Percentiles rank a stretch among this genome's conserved stretches.
phyloP scores from a whole-genome alignment of 2,888 invertebrate species.

The Colostygia pectinataria region DNA sequence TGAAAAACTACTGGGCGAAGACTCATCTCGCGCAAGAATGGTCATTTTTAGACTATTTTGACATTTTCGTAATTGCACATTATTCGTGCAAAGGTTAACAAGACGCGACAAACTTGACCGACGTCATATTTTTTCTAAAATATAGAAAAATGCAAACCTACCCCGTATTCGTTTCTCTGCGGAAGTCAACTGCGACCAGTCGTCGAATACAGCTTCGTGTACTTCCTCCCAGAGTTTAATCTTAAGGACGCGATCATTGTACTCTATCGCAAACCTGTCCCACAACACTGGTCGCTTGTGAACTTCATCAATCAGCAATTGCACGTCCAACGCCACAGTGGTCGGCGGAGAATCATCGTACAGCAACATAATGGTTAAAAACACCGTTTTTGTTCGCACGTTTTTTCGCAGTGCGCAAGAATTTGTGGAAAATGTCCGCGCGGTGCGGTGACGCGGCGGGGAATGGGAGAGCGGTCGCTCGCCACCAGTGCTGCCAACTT shows the following conservation, averaged over 20 bases:
- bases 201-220: conserved; percentile 14
- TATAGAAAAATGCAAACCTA: background rate
- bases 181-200: conserved; percentile 11
- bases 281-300: conserved; percentile 16
- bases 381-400: conserved; percentile 14
- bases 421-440: conserved; percentile 6
- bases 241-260: conserved; percentile 17
- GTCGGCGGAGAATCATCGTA: conserved; percentile 14
- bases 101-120: too few species aligned
- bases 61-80: too few species aligned
- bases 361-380: background rate
- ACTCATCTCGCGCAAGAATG: too few species aligned
- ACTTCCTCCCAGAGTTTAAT: conserved; percentile 17
- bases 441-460: conserved; percentile 14
- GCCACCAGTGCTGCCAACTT: too few species aligned
- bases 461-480: conserved; percentile 3
- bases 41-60: too few species aligned
- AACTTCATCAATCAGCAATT: conserved; percentile 15
- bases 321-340: background rate
- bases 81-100: too few species aligned
- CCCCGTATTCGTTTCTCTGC: conserved; percentile 16
- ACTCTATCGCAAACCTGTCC: conserved; percentile 6
- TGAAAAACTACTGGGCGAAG: too few species aligned
- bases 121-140: too few species aligned
- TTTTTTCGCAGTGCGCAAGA: conserved; percentile 6